These are phyloP conservation scores for Cichladusa arquata DNA, from an alignment of 2,113 vertebrate genomes.

Conservation along the genomic window DNA sequence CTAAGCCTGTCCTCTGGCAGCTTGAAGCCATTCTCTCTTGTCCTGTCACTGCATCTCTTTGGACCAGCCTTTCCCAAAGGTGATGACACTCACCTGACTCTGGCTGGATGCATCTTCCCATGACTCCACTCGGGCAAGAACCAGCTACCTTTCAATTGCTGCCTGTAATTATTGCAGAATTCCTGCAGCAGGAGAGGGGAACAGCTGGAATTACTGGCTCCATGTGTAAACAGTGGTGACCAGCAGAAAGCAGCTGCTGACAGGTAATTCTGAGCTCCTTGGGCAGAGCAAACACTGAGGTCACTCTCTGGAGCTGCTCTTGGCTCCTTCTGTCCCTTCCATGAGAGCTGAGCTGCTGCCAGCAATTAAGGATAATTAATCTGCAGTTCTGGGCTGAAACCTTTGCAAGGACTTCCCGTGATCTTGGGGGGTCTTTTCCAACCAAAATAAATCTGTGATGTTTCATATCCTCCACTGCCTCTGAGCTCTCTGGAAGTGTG, in stretches of 20 bases:
- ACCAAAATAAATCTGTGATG: not conserved
- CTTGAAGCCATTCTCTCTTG: not conserved
- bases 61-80: not conserved
- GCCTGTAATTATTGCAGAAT: not conserved
- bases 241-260: constrained; percentile 21
- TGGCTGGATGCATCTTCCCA: not conserved
- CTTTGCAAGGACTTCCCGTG: not conserved
- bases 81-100: not conserved
- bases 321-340: not conserved
- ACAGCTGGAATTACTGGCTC: constrained; percentile 6
- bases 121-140: not conserved
- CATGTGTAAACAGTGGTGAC: not conserved
- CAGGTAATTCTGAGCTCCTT: not conserved
- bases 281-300: not conserved
- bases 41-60: not conserved
- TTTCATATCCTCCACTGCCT: no score
- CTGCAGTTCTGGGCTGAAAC: not conserved
- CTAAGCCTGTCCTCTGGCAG: fast-evolving
- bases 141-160: not conserved
- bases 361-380: not conserved
- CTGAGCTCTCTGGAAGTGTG: not conserved
- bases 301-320: not conserved
- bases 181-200: not conserved
- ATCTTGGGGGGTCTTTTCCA: not conserved
- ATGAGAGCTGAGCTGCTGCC: not conserved